Evolutionary conservation across 2,113 vertebrate species (phyloP).

Genomic region (Suricata suricatta): DNA sequence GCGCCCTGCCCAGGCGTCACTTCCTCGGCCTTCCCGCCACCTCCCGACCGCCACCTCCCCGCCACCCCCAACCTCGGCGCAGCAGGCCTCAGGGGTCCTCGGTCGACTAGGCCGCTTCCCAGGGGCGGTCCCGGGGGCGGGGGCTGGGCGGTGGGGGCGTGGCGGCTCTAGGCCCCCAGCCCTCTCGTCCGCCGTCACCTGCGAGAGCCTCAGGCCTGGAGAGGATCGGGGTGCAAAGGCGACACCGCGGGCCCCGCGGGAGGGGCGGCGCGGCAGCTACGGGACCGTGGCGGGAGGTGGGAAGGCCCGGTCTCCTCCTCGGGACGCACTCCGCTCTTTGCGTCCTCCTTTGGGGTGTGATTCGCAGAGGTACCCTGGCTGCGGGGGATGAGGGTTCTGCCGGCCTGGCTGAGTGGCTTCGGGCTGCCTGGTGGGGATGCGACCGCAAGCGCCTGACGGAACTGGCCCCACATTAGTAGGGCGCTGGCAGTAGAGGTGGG

Average conservation of each 20-base stretch:
- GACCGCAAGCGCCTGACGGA: neutral
- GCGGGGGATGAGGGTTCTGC: no score
- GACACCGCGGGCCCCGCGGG: neutral
- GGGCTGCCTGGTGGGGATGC: neutral
- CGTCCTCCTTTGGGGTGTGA: neutral
- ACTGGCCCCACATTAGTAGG: neutral
- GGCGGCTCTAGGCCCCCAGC: neutral
- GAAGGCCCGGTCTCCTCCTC: neutral
- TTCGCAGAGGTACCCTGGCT: neutral
- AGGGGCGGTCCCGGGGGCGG: accelerated
- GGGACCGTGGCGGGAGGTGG: accelerated
- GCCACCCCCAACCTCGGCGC: neutral
- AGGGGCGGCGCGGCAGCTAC: neutral
- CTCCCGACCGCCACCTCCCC: neutral
- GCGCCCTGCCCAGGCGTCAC: neutral
- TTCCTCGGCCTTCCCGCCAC: neutral
- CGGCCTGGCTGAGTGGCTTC: neutral
- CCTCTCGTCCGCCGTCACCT: neutral
- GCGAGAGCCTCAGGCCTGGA: neutral
- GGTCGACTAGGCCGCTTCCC: neutral
- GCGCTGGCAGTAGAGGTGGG: neutral
- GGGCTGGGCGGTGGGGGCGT: accelerated
- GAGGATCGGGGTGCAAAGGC: accelerated
- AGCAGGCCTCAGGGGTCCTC: neutral
- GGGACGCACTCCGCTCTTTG: neutral